Base-by-base conservation (phyloP, 2,113 vertebrate genomes). In the Camarhynchus parvulus region DNA sequence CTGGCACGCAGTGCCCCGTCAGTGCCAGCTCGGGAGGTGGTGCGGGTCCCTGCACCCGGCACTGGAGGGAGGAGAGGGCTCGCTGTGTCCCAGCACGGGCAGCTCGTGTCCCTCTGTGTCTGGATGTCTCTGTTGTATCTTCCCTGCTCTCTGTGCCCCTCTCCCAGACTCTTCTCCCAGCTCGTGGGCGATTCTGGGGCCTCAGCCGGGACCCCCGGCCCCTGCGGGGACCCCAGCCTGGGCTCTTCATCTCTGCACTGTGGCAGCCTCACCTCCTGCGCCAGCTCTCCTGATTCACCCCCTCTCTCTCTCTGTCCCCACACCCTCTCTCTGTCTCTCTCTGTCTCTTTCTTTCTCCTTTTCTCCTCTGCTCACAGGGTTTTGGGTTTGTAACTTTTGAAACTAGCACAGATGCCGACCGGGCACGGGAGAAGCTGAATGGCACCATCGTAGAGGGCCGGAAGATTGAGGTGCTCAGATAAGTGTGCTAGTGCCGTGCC, bases 361-460 rank as follows among this genome's bases (percentile, higher is more conserved):
- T 95, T 97, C 96, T 97, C 95, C 96, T 97, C 96, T 94, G 96
- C 97, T 98, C 98, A 94, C 96, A 98, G 98, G 98, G 98, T 90
- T 98, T 98, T 98, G 98, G 98, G 98, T 99, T 99, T 99, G 99
- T 99, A 98, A 99, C 99, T 98, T 99, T 99, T 98, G 99, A 99
- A 98, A 99, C 99, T 97, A 99, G 99, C 98, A 98, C 98, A 98
- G 99, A 99, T 95, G 99, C 99, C 84, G 99, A 99, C 98, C 99
- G 98, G 96, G 99, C 99, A 92, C 99, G 99, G 98, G 99, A 99
- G 98, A 99, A 99, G 98, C 99, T 99, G 98, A 99, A 99, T 94
- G 99, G 99, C 98, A 99, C 99, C 98, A 99, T 99, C 98, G 99
- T 99, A 98, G 99, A 99, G 98, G 99, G 99, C 98, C 99, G 99